These are phyloP conservation scores for Troglohyphantes excavatus DNA, from an alignment of 2,888 invertebrate species.

Conservation along the genomic window DNA sequence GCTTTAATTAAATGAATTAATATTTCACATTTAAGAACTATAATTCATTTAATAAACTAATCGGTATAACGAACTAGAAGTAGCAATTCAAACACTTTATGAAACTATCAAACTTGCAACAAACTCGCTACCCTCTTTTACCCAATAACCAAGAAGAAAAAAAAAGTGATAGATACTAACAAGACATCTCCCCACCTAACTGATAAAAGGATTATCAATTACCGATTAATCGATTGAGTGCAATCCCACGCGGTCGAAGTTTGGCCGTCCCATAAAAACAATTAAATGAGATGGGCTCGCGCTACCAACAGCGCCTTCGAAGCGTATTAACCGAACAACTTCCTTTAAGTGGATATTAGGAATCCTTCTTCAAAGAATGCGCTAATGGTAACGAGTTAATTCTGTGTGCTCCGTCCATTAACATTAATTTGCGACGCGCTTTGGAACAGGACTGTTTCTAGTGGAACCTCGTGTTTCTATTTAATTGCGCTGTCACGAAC, in stretches of 20 bases:
- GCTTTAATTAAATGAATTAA: too few relatives aligned
- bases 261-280: neutral
- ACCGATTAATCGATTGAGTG: neutral
- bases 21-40: too few relatives aligned
- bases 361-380: neutral
- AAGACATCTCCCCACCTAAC: too few relatives aligned
- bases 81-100: too few relatives aligned
- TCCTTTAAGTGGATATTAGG: slow-evolving; percentile 16
- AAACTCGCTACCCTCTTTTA: too few relatives aligned
- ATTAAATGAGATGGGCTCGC: slow-evolving; percentile 15
- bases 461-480: neutral
- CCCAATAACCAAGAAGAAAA: too few relatives aligned
- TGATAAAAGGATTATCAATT: neutral
- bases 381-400: slow-evolving; percentile 25
- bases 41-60: too few relatives aligned
- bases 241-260: neutral
- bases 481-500: neutral
- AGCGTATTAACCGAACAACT: slow-evolving; percentile 17
- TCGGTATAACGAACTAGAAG: too few relatives aligned
- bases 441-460: neutral
- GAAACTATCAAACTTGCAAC: too few relatives aligned
- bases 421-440: slow-evolving; percentile 15
- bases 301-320: neutral
- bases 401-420: neutral
- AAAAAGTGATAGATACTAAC: too few relatives aligned